Evolutionary conservation across 2,113 vertebrate genomes (phyloP).

Genomic region (Forbesichthys papilliferus): DNA sequence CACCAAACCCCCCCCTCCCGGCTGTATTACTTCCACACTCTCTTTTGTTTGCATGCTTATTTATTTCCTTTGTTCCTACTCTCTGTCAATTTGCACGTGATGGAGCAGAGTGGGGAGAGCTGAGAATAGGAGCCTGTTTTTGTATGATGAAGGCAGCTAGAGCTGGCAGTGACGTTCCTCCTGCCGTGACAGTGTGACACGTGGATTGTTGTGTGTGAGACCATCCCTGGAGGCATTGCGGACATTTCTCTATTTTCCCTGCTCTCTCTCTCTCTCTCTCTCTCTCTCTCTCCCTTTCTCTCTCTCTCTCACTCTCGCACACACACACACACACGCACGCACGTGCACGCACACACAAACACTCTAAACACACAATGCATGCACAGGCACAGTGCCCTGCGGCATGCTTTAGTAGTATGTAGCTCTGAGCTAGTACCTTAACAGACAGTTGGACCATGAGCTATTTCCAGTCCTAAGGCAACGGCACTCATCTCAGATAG

Average conservation of each 20-base stretch:
- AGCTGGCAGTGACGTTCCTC: constrained; percentile 14
- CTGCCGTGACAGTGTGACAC: constrained; percentile 4
- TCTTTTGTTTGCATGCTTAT: constrained; percentile 58
- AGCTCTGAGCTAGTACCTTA: constrained; percentile 5
- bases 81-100: constrained; percentile 65
- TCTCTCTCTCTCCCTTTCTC: background rate
- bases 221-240: too few relatives aligned
- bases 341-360: constrained; percentile 4
- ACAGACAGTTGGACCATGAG: background rate
- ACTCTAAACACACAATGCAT: background rate
- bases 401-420: background rate
- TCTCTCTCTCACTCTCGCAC: background rate
- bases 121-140: constrained; percentile 56
- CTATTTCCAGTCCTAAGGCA: constrained; percentile 15
- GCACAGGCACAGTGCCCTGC: background rate
- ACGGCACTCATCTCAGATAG: background rate
- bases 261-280: background rate
- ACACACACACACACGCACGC: constrained; percentile 1
- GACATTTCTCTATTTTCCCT: too few relatives aligned
- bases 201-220: too few relatives aligned
- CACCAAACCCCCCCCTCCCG: background rate
- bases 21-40: background rate
- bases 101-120: constrained; percentile 33
- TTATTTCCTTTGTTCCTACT: constrained; percentile 59
- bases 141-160: constrained; percentile 27